Base-by-base conservation (phyloP, 1,140 invertebrate species). In the Trissolcus basalis region DNA sequence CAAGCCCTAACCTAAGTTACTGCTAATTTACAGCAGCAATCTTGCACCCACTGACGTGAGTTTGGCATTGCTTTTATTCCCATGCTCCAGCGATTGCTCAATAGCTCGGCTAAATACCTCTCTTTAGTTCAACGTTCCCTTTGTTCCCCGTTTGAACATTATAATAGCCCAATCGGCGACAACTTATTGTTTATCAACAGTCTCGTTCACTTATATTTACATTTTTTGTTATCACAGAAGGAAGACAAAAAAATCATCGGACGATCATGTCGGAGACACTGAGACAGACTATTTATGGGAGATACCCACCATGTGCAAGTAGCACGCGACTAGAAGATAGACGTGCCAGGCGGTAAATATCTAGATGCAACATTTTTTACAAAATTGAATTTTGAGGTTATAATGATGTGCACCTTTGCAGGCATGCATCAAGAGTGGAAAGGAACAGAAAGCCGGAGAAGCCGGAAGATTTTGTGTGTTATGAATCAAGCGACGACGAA, bases 391-490 rank as follows among this genome's bases (percentile, higher is more conserved):
- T 27, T 27, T 1, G 19, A 27, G 19, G 19, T 27, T 27, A 27
- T 27, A 13, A n/a, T 48, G 0, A n/a, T 47, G 5, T 13, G 6
- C 19, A 27, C 4, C 4, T 67, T 50, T 50, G 5, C 53, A 88
- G 86, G 54, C 70, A 84, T 19, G 83, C 83, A 4, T 70, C 85
- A 53, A 80, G 91, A 78, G 80, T 92, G 76, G 94, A 96, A 82
- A 90, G 93, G 77, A 89, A 89, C 64, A 85, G 94, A 36, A 95
- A 95, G 81, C 93, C 94, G 0, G 95, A 96, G 64, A 96, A 96
- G 77, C 94, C 94, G 0, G 95, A 96, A 84, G 95, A 96, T 86
- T 96, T 96, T 86, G 93, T 96, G 3, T 94, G 93, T 69, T 96
- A 96, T 81, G 94, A 95, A 50, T 94, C 95, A 67, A 94, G 93